Conservation (phyloP, 1,140 invertebrate genomes). For the Tribolium castaneum region DNA sequence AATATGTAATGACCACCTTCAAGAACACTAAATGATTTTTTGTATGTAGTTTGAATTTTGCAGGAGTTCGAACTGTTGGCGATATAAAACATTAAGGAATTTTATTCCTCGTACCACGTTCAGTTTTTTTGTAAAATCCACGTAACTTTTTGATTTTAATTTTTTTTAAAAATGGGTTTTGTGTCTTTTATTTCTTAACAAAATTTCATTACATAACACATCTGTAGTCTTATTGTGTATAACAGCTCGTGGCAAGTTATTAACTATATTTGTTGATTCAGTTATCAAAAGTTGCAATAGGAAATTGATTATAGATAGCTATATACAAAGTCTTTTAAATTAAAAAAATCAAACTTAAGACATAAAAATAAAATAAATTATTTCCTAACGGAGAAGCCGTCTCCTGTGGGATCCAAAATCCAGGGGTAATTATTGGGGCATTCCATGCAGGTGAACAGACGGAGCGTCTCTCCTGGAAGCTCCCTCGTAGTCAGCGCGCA, state of each 20-base stretch:
- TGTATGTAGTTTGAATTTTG: too few species aligned
- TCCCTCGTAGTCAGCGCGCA: constrained; percentile 91
- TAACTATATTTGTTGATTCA: constrained; percentile 17
- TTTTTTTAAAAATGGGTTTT: neutral
- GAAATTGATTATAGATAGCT: constrained; percentile 22
- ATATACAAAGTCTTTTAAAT: constrained; percentile 46
- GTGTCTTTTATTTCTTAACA: constrained; percentile 11
- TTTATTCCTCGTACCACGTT: too few species aligned
- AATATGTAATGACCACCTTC: too few species aligned
- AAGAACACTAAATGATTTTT: too few species aligned
- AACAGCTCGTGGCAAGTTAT: constrained; percentile 21
- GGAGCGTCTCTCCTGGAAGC: constrained; percentile 90
- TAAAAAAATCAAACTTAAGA: constrained; percentile 15
- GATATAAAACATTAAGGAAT: too few species aligned
- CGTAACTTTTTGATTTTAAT: neutral
- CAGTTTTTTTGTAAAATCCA: too few species aligned
- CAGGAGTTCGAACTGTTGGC: too few species aligned
- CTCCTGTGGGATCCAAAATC: constrained; percentile 94
- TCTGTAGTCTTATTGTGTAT: constrained; percentile 1
- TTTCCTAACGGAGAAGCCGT: constrained; percentile 87
- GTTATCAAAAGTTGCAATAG: constrained; percentile 19
- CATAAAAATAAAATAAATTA: constrained; percentile 62
- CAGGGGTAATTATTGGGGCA: constrained; percentile 96
- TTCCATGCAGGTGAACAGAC: constrained; percentile 95
- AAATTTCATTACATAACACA: constrained; percentile 18